Conservation (phyloP, 1,140 invertebrate species). For the Heliconius hermathena region DNA sequence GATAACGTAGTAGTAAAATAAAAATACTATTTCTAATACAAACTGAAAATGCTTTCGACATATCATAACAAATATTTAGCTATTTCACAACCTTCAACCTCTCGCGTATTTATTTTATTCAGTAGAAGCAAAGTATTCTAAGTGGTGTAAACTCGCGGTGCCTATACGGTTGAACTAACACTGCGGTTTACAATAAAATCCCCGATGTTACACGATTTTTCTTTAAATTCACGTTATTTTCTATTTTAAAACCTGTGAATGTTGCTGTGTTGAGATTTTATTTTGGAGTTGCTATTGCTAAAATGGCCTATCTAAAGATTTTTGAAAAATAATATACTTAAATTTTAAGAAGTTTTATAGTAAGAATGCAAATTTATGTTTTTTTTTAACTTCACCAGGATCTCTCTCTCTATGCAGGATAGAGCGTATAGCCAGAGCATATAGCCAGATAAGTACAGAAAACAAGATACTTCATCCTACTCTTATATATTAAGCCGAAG, state of each 20-base stretch:
- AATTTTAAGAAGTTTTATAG: too few relatives aligned
- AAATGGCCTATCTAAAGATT: background rate
- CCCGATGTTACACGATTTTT: background rate
- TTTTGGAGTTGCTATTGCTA: background rate
- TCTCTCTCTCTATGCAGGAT: too few relatives aligned
- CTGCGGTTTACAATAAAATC: constrained; percentile 13
- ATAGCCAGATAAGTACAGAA: too few relatives aligned
- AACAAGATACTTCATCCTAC: too few relatives aligned
- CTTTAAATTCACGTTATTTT: constrained; percentile 6
- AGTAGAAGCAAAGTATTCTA: background rate
- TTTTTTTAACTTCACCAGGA: too few relatives aligned
- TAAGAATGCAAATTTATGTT: too few relatives aligned
- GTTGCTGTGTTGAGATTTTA: background rate
- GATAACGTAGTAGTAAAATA: background rate
- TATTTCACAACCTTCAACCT: background rate
- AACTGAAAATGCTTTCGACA: background rate
- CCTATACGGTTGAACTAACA: constrained; percentile 10
- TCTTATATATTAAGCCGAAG: too few relatives aligned
- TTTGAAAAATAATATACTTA: background rate
- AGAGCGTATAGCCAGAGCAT: too few relatives aligned
- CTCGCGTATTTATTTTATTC: constrained; percentile 3
- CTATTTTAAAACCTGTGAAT: background rate
- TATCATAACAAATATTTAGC: constrained; percentile 8
- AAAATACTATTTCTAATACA: background rate
- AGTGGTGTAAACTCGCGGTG: constrained; percentile 12